phyloP scores from a whole-genome alignment of 1,140 invertebrate genomes.

The Planococcus citri region DNA sequence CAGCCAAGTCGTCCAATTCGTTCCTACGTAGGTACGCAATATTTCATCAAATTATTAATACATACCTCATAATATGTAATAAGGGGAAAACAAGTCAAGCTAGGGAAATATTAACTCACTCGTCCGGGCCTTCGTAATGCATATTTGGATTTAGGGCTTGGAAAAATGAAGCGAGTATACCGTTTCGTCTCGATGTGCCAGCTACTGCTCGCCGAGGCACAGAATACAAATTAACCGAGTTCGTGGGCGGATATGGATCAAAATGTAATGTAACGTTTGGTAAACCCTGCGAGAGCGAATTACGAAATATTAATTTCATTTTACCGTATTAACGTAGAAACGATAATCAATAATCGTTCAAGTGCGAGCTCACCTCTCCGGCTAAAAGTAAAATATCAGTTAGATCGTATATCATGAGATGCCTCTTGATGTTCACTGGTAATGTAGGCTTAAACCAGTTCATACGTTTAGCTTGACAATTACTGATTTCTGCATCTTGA shows the following conservation, averaged over 20 bases:
- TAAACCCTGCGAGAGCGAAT: not conserved
- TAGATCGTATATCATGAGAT: slow-evolving; percentile 67
- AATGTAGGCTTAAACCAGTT: slow-evolving; percentile 48
- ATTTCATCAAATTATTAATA: too few species aligned
- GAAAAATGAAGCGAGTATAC: slow-evolving; percentile 2
- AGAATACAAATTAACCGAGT: not conserved
- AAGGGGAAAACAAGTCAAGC: not conserved
- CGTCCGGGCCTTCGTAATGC: slow-evolving; percentile 11
- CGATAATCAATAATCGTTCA: too few species aligned
- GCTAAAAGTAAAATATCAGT: slow-evolving; percentile 48
- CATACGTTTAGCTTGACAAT: slow-evolving; percentile 47
- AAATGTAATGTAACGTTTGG: not conserved
- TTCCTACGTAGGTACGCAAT: not conserved
- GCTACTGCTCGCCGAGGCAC: not conserved
- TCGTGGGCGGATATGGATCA: not conserved
- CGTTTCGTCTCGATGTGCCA: not conserved
- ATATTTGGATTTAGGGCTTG: slow-evolving; percentile 13
- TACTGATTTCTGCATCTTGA: slow-evolving; percentile 43
- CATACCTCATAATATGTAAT: too few species aligned
- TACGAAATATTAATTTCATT: too few species aligned
- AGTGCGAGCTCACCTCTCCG: slow-evolving; percentile 23
- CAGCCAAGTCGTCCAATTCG: slow-evolving; percentile 8
- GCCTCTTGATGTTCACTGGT: slow-evolving; percentile 59
- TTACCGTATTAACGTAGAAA: too few species aligned
- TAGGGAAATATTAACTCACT: not conserved